A percentile compares a stretch with the other conserved stretches of the same genome.
These are phyloP conservation scores for Lydus trimaculatus DNA, from an alignment of 2,888 invertebrate species.

Conservation along the genomic window DNA sequence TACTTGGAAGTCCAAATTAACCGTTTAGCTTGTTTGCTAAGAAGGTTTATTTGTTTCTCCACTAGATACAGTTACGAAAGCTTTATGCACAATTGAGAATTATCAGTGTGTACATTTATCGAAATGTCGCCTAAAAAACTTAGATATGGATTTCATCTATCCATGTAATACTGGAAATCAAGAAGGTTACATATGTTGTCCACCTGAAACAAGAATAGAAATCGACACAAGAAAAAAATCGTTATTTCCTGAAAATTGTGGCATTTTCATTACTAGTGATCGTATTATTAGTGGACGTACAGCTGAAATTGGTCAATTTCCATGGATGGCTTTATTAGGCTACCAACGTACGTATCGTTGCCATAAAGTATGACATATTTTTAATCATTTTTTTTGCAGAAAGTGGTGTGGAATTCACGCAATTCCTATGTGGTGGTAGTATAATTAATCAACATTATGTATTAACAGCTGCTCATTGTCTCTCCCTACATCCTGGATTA, in stretches of 20 bases:
- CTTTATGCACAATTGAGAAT: not conserved
- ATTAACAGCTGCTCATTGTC: conserved; percentile 52
- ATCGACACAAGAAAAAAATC: not conserved
- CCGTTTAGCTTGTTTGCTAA: too few relatives aligned
- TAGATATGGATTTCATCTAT: not conserved
- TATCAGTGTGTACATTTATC: conserved; percentile 1
- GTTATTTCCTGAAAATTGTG: not conserved
- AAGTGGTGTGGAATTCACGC: conserved; percentile 27
- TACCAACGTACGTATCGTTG: conserved; percentile 49
- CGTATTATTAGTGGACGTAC: conserved; percentile 62
- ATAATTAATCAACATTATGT: conserved; percentile 45
- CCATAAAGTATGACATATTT: too few relatives aligned
- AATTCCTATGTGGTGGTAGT: conserved; percentile 51
- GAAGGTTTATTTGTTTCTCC: not conserved
- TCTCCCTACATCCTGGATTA: conserved; percentile 33
- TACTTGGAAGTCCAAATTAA: too few relatives aligned
- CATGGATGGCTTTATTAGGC: conserved; percentile 66
- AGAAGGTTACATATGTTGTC: not conserved
- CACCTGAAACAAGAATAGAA: not conserved
- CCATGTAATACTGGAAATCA: not conserved
- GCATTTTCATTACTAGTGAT: conserved; percentile 10
- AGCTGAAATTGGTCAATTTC: conserved; percentile 64
- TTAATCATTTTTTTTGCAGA: conserved; percentile 1
- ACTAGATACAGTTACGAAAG: conserved; percentile 10
- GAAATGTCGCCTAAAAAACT: not conserved